These are phyloP conservation scores for Hetaerina americana DNA, from an alignment of 1,140 invertebrate species.

Conservation along the genomic window DNA sequence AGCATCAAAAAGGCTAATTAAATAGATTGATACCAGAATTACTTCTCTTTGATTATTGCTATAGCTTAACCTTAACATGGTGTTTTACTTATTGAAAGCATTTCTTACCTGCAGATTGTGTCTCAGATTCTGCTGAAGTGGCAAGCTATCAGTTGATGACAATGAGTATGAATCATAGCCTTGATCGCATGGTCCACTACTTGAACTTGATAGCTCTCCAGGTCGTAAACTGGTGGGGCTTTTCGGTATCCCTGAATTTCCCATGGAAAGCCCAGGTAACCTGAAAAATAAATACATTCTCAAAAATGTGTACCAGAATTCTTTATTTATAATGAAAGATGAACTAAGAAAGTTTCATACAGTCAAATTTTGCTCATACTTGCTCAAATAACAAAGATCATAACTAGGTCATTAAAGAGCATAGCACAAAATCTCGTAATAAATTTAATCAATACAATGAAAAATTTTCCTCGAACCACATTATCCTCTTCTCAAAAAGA, in stretches of 20 bases:
- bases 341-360: no score
- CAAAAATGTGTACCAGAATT: not conserved
- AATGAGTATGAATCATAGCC: conserved; percentile 86
- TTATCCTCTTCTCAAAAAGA: no score
- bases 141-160: conserved; percentile 75
- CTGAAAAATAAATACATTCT: conserved; percentile 10
- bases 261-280: conserved; percentile 3
- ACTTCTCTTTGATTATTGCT: no score
- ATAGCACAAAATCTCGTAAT: no score
- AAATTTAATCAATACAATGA: no score
- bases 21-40: no score
- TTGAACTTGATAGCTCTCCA: conserved; percentile 39
- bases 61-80: no score
- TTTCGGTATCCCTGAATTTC: conserved; percentile 40
- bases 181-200: conserved; percentile 58
- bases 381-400: no score
- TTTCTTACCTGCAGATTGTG: conserved; percentile 54
- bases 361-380: no score
- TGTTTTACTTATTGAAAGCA: not conserved
- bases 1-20: no score
- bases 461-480: no score
- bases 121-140: conserved; percentile 49
- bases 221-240: conserved; percentile 53
- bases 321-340: not conserved
- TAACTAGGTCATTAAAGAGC: no score